These are phyloP conservation scores for Tachysurus vachellii DNA, from an alignment of 2,113 vertebrate species.

Conservation along the genomic window DNA sequence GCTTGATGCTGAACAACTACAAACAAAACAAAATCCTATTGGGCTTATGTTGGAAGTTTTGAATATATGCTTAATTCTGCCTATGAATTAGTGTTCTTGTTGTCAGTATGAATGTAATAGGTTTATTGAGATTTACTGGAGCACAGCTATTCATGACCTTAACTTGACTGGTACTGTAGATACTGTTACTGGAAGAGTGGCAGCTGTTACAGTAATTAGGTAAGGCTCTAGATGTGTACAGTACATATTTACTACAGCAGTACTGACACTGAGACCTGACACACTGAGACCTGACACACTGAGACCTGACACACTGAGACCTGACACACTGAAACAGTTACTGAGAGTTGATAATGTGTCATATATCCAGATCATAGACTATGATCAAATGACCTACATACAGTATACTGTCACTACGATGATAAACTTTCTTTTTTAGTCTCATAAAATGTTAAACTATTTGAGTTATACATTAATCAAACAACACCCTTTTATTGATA, in stretches of 20 bases:
- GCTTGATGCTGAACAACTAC: neutral
- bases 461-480: neutral
- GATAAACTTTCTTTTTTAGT: neutral
- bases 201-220: slow-evolving; percentile 25
- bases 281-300: too few relatives aligned
- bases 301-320: too few relatives aligned
- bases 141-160: neutral
- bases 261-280: neutral
- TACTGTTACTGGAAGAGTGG: neutral
- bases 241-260: slow-evolving; percentile 13
- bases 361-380: neutral
- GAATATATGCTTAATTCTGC: neutral
- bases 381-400: neutral
- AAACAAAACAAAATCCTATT: neutral
- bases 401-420: neutral
- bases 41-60: neutral
- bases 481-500: neutral
- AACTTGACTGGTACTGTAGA: neutral
- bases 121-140: neutral
- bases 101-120: neutral
- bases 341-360: slow-evolving; percentile 2
- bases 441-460: neutral
- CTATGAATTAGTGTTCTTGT: neutral
- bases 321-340: too few relatives aligned
- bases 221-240: slow-evolving; percentile 4